phyloP scores from a whole-genome alignment of 2,797 vertebrate genomes.

The Rachycentron canadum region DNA sequence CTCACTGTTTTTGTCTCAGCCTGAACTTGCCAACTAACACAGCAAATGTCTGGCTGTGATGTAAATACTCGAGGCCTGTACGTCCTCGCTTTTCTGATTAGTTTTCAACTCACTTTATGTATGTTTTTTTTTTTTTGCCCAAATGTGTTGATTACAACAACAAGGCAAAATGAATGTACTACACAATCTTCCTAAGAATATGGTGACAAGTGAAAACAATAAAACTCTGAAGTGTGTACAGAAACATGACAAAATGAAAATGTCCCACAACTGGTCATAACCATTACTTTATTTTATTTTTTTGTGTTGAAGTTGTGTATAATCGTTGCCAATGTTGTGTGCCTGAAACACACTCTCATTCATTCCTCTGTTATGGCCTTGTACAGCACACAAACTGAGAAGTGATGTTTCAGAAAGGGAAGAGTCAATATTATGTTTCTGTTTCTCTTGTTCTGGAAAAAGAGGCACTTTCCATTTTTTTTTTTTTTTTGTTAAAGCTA shows the following conservation, averaged over 20 bases:
- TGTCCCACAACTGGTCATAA: background rate
- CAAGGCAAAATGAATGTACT: conserved; percentile 75
- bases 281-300: conserved; percentile 19
- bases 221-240: conserved; percentile 4
- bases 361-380: conserved; percentile 55
- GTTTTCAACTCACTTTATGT: background rate
- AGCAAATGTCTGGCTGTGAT: conserved; percentile 41
- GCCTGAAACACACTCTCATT: conserved; percentile 40
- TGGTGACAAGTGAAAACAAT: background rate
- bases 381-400: conserved; percentile 58
- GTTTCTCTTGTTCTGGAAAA: conserved; percentile 3
- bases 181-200: conserved; percentile 37
- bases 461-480: background rate
- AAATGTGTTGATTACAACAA: conserved; percentile 41
- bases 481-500: conserved; percentile 60
- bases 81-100: background rate
- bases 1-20: conserved; percentile 6
- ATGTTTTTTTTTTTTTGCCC: conserved; percentile 11
- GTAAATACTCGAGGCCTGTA: conserved; percentile 57
- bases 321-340: conserved; percentile 68
- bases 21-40: conserved; percentile 61
- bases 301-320: conserved; percentile 43
- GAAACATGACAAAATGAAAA: conserved; percentile 10
- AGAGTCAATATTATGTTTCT: conserved; percentile 46
- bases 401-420: conserved; percentile 67